Evolutionary conservation across 2,797 vertebrate species (phyloP), one percentile per base, ranked within the genome.

Genomic region (Coilia nasus): DNA sequence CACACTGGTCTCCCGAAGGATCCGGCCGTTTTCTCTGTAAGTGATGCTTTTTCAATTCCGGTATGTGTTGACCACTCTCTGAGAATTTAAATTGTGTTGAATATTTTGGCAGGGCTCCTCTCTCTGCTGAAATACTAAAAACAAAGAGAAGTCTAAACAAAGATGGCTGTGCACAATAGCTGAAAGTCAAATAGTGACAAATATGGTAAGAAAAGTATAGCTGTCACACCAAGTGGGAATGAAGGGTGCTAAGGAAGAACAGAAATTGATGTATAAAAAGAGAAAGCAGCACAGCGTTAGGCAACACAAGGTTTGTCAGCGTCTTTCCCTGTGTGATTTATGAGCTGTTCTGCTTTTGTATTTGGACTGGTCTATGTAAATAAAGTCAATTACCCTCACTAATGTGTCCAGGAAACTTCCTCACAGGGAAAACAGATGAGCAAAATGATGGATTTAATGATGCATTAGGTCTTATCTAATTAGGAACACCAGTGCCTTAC

Each of bases 21-120:
- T 1, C 17, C 28, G 31, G 14, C 14, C 11, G 14, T 31, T 71
- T 35, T 35, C 28, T 15, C 28, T 14, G 23, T 2, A 25, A 64
- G 59, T 64, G 25, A 71, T 31, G 64, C 28, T 71, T 71, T 71
- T 15, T 71, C 14, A 35, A 71, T 71, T 15, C 14, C 35, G 64
- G 64, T 71, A 71, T 71, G 64, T 6, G 64, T 71, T 71, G 25
- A 35, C 64, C 64, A 71, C 64, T 71, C 11, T 54, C 50, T 54
- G 14, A 54, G 50, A 71, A 71, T 31, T 31, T 6, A 41, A 41
- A 28, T 12, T 14, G 12, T 28, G 62, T 6, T 28, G 12, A 14
- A 28, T 31, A 31, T 17, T 14, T 35, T 31, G 62, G 64, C 28
- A 31, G 28, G 2, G 57, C 57, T 17, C 25, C 28, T 35, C 28